Percentiles rank a stretch among this genome's conserved stretches.
phyloP scores from a whole-genome alignment of 2,888 invertebrate species.

The Cephalotes varians region DNA sequence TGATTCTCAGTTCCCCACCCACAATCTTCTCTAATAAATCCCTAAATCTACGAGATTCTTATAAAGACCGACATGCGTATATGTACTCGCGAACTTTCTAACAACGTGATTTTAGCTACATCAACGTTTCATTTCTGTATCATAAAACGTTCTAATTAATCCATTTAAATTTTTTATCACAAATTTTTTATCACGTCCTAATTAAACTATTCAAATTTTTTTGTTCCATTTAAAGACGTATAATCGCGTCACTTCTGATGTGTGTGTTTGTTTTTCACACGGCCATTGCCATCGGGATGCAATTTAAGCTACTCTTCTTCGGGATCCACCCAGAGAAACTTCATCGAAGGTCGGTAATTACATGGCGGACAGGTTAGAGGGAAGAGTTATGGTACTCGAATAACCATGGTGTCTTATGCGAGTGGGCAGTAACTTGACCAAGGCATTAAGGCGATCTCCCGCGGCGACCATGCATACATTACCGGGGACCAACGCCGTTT shows the following conservation, averaged over 20 bases:
- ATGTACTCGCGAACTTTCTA: neutral
- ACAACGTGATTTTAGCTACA: neutral
- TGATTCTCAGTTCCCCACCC: neutral
- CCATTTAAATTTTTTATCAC: neutral
- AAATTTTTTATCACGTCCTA: no score
- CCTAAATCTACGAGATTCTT: slow-evolving; percentile 1
- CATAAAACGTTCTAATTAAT: slow-evolving; percentile 3
- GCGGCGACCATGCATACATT: slow-evolving; percentile 78
- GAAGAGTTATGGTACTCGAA: slow-evolving; percentile 78
- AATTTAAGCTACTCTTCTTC: slow-evolving; percentile 29
- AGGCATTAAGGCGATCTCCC: slow-evolving; percentile 79
- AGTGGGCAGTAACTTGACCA: slow-evolving; percentile 78
- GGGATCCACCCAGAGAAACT: slow-evolving; percentile 12
- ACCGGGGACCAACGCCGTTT: slow-evolving; percentile 55
- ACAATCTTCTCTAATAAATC: slow-evolving; percentile 19
- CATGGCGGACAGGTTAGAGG: slow-evolving; percentile 77
- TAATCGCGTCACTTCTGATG: slow-evolving; percentile 26
- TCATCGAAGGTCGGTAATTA: slow-evolving; percentile 73
- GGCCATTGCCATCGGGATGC: slow-evolving; percentile 9
- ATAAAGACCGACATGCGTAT: neutral
- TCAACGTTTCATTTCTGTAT: neutral
- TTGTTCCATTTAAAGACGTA: neutral
- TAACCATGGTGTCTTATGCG: slow-evolving; percentile 76
- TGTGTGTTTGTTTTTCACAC: slow-evolving; percentile 37
- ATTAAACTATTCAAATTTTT: slow-evolving; percentile 9